A percentile compares a stretch with the other conserved stretches of the same genome.
phyloP scores from a whole-genome alignment of 2,797 vertebrate genomes.

The Crenuchus spilurus region DNA sequence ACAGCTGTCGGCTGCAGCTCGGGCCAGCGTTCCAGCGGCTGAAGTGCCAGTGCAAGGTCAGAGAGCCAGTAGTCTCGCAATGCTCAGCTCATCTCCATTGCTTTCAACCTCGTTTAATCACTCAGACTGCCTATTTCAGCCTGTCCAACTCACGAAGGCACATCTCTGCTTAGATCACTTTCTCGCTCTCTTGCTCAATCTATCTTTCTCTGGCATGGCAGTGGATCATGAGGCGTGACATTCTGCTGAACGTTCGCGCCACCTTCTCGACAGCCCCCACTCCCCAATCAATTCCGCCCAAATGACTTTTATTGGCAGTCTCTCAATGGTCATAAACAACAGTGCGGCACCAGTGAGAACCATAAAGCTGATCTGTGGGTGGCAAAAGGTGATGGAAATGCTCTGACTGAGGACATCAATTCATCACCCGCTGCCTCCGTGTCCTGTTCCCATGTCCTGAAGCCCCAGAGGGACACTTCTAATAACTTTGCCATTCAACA shows the following conservation, averaged over 20 bases:
- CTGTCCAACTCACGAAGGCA: not conserved
- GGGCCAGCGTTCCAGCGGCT: constrained; percentile 54
- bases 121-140: constrained; percentile 6
- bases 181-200: constrained; percentile 2
- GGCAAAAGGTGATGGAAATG: constrained; percentile 20
- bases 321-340: constrained; percentile 56
- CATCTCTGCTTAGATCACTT: constrained; percentile 20
- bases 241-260: constrained; percentile 45
- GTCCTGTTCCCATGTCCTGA: constrained; percentile 13
- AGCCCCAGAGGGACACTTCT: not conserved
- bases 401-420: constrained; percentile 12
- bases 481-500: not conserved
- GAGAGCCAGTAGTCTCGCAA: constrained; percentile 1
- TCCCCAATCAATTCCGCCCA: constrained; percentile 53
- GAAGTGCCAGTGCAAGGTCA: constrained; percentile 42
- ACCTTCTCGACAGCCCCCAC: constrained; percentile 39
- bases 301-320: constrained; percentile 57
- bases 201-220: constrained; percentile 10
- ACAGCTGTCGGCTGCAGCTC: constrained; percentile 64
- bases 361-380: constrained; percentile 42
- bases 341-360: constrained; percentile 44
- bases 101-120: constrained; percentile 23
- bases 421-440: constrained; percentile 6
- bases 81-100: constrained; percentile 3
- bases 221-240: constrained; percentile 23